Conservation (phyloP, 2,797 vertebrate species). For the Argentina silus region DNA sequence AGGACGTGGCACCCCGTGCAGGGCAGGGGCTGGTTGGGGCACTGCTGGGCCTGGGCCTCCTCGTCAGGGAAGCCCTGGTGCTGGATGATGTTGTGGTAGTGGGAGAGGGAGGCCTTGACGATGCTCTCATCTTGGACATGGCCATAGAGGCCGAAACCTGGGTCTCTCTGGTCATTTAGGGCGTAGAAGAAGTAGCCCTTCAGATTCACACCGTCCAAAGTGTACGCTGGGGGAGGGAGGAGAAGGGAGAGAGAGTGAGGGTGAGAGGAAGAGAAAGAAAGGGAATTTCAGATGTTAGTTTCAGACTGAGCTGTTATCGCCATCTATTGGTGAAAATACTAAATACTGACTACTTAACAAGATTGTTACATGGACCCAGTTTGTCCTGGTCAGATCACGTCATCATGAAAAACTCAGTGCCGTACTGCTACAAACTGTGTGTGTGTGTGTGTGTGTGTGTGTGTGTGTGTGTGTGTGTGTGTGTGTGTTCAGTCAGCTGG, state of each 20-base stretch:
- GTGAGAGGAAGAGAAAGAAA: not conserved
- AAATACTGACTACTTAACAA: not conserved
- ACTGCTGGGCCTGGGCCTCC: conserved; percentile 65
- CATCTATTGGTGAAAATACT: not conserved
- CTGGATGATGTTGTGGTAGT: conserved; percentile 89
- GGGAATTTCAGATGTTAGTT: too few relatives aligned
- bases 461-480: conserved; percentile 1
- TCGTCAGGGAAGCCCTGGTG: conserved; percentile 85
- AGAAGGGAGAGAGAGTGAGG: not conserved
- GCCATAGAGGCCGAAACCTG: conserved; percentile 88
- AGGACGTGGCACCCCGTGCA: conserved; percentile 79
- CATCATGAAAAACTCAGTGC: too few relatives aligned
- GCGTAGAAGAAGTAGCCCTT: conserved; percentile 95
- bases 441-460: too few relatives aligned
- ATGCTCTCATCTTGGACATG: conserved; percentile 83
- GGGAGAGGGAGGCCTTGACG: conserved; percentile 83
- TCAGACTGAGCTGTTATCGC: not conserved
- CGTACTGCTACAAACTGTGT: not conserved
- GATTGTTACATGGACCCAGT: not conserved
- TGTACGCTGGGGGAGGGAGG: conserved; percentile 75
- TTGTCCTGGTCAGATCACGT: too few relatives aligned
- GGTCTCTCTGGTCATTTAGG: conserved; percentile 88
- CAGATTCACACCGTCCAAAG: conserved; percentile 89
- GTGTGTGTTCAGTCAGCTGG: conserved; percentile 37
- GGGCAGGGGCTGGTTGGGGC: conserved; percentile 64